Evolutionary conservation across 2,888 invertebrate species (phyloP).

Genomic region (Ophioninae sp.): DNA sequence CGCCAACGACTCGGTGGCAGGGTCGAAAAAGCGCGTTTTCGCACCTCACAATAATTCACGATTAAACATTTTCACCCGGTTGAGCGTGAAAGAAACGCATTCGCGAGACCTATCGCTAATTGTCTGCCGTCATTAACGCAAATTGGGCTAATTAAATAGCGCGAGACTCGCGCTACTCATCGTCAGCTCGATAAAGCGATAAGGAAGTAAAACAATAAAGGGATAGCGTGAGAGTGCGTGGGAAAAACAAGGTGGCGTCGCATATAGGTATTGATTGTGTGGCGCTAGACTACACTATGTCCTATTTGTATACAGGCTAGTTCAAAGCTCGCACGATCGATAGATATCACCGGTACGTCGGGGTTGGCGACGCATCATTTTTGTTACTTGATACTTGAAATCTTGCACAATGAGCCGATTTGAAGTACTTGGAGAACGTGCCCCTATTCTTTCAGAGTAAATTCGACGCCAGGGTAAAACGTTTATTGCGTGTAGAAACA

Average conservation of each 20-base stretch:
- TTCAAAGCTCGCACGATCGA: conserved; percentile 1
- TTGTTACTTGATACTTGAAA: neutral
- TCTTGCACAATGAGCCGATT: too few species aligned
- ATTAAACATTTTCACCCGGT: conserved; percentile 17
- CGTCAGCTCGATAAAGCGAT: conserved; percentile 34
- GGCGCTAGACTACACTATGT: conserved; percentile 30
- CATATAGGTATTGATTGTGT: conserved; percentile 71
- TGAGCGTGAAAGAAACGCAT: conserved; percentile 5
- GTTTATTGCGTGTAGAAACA: neutral
- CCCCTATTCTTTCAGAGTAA: neutral
- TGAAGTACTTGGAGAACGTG: neutral
- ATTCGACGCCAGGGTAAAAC: neutral
- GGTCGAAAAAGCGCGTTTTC: neutral
- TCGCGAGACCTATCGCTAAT: conserved; percentile 27
- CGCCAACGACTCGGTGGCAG: conserved; percentile 33
- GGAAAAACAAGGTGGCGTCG: conserved; percentile 67
- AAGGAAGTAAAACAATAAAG: conserved; percentile 27
- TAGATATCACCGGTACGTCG: neutral
- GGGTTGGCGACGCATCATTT: neutral
- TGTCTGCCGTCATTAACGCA: conserved; percentile 20
- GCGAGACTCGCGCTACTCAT: conserved; percentile 3
- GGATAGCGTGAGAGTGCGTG: conserved; percentile 36
- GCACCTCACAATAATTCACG: neutral
- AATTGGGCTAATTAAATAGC: conserved; percentile 49
- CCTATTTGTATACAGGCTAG: conserved; percentile 13